Conservation (phyloP, 2,797 vertebrate genomes). For the Cirrhinus mrigala region DNA sequence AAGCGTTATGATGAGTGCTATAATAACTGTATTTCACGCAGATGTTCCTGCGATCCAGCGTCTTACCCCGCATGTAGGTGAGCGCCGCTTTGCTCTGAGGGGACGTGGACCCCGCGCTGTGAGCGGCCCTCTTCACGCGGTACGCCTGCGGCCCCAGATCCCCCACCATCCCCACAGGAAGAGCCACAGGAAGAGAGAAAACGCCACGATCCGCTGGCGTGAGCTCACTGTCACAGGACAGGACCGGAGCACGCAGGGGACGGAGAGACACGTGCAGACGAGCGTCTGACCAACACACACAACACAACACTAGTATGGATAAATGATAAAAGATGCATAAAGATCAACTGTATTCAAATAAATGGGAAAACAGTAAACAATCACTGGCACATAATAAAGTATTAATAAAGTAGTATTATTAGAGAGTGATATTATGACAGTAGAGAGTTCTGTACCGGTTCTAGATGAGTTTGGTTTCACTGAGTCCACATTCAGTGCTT, state of each 20-base stretch:
- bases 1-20: not conserved
- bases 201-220: constrained; percentile 59
- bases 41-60: not conserved
- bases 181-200: constrained; percentile 54
- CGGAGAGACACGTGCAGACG: constrained; percentile 34
- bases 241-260: constrained; percentile 10
- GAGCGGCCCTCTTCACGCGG: constrained; percentile 74
- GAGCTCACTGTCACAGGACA: constrained; percentile 55
- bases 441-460: constrained; percentile 60
- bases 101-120: constrained; percentile 59
- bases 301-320: too few species aligned
- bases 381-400: not conserved
- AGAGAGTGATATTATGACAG: too few species aligned
- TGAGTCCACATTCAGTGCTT: constrained; percentile 56
- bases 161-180: constrained; percentile 67
- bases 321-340: not conserved
- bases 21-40: not conserved
- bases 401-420: too few species aligned
- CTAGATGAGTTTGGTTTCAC: constrained; percentile 45
- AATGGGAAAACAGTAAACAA: not conserved
- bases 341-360: not conserved
- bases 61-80: constrained; percentile 14
- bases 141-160: constrained; percentile 67
- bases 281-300: constrained; percentile 57
- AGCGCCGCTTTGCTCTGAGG: constrained; percentile 52